Conservation (phyloP, 2,888 invertebrate genomes). For the Prosopocoilus inquinatus region DNA sequence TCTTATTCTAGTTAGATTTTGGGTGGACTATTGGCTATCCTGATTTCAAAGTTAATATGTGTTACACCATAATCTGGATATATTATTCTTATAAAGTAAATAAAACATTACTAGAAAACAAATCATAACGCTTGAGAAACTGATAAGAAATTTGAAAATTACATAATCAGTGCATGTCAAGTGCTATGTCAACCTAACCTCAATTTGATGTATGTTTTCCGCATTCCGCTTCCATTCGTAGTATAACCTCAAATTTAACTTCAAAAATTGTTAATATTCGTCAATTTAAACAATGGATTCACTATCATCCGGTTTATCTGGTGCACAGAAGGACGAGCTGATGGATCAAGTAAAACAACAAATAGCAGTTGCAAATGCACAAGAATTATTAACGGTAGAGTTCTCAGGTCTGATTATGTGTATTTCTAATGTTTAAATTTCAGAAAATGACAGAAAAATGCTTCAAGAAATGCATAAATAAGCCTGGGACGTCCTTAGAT, state of each 20-base stretch:
- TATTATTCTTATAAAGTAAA: too few relatives aligned
- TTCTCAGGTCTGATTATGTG: background rate
- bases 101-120: too few relatives aligned
- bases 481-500: constrained; percentile 87
- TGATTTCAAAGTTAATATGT: too few relatives aligned
- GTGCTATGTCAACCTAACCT: too few relatives aligned
- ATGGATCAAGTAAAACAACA: constrained; percentile 96
- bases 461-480: constrained; percentile 89
- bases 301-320: constrained; percentile 58
- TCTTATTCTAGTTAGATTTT: too few relatives aligned
- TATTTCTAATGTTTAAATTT: constrained; percentile 28
- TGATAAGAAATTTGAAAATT: too few relatives aligned
- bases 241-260: constrained; percentile 8
- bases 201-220: too few relatives aligned
- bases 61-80: too few relatives aligned
- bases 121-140: too few relatives aligned
- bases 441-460: constrained; percentile 97
- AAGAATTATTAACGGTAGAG: constrained; percentile 81
- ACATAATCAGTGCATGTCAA: too few relatives aligned
- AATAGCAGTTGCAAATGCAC: constrained; percentile 90
- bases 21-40: too few relatives aligned
- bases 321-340: constrained; percentile 77
- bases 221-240: too few relatives aligned
- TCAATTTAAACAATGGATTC: constrained; percentile 56
- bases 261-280: background rate